Base-by-base conservation (phyloP, 2,797 vertebrate genomes). In the Spinus olivaceus region DNA sequence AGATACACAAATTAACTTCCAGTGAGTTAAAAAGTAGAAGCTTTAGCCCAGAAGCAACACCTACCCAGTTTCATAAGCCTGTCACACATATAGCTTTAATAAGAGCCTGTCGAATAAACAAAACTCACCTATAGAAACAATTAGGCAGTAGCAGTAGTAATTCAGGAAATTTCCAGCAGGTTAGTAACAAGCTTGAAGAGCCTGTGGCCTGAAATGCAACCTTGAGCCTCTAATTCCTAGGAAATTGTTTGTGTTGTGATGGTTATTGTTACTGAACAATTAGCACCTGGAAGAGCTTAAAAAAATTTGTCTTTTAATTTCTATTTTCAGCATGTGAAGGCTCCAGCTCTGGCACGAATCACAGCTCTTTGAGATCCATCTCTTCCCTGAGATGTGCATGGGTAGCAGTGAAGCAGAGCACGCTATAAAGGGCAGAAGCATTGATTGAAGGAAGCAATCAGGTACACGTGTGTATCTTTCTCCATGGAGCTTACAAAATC, bases 221-320 rank as follows among this genome's bases (percentile, higher is more conserved):
- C 59, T 78, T 61, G 81, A 88, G 51, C 86, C 81, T 96, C 88
- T 94, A 96, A 95, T 92, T 94, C 88, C 61, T 64, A 57, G 94
- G 94, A 97, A 97, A 90, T 90, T 84, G 85, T 90, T 96, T 93
- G 86, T 89, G 50, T 84, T 92, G 73, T 90, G 73, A 81, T 77
- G 51, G 37, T 50, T 94, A 92, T 89, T 96, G 87, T 80, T 96
- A 54, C 78, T 96, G 64, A 92, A 93, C 60, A 95, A 97, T 90
- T 95, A 96, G 97, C 59, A 87, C 69, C 80, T 88, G 33, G 61
- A 85, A 86, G 41, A 88, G 64, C 60, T 84, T 66, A 5, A 4
- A 87, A 90, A 93, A 88, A 10, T 32, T 39, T 76, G 46, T 50
- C 54, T 84, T 93, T 92, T 78, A 51, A 89, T 82, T 79, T 84